Percentiles rank a stretch among this genome's conserved stretches.
These are phyloP conservation scores for Apis laboriosa DNA, from an alignment of 1,140 invertebrate genomes.

Conservation along the genomic window DNA sequence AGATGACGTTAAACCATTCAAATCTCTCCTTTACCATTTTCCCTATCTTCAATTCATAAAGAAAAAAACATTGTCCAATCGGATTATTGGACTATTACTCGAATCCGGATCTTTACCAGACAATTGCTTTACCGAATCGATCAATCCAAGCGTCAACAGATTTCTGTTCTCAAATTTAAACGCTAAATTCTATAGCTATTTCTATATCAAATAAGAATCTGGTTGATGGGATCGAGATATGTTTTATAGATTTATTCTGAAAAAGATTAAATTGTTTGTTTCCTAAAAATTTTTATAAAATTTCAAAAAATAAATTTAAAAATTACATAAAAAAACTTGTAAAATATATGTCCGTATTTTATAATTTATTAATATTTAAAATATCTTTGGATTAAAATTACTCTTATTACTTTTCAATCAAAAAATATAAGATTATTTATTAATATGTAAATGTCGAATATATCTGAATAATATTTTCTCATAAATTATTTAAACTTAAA, in stretches of 20 bases:
- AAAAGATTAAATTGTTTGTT: background rate
- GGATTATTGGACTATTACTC: constrained; percentile 22
- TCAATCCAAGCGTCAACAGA: constrained; percentile 16
- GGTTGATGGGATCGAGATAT: background rate
- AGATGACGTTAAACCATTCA: constrained; percentile 17
- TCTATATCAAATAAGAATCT: background rate
- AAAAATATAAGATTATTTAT: too few species aligned
- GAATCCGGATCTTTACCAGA: constrained; percentile 25
- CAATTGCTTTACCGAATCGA: constrained; percentile 27
- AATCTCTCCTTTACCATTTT: constrained; percentile 18
- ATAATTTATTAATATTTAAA: too few species aligned
- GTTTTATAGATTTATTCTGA: background rate
- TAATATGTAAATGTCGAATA: too few species aligned
- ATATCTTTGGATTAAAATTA: too few species aligned
- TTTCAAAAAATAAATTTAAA: background rate
- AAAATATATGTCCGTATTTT: background rate
- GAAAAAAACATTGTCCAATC: constrained; percentile 2
- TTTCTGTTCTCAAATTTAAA: background rate
- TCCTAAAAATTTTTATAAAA: background rate
- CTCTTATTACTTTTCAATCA: too few species aligned
- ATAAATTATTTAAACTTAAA: too few species aligned
- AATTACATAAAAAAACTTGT: background rate
- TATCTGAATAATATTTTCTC: too few species aligned
- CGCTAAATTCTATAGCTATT: background rate
- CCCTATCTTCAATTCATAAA: constrained; percentile 8